Evolutionary conservation across 1,140 invertebrate species (phyloP), one percentile per base, ranked within the genome.

Genomic region (Saccostrea glomerata): DNA sequence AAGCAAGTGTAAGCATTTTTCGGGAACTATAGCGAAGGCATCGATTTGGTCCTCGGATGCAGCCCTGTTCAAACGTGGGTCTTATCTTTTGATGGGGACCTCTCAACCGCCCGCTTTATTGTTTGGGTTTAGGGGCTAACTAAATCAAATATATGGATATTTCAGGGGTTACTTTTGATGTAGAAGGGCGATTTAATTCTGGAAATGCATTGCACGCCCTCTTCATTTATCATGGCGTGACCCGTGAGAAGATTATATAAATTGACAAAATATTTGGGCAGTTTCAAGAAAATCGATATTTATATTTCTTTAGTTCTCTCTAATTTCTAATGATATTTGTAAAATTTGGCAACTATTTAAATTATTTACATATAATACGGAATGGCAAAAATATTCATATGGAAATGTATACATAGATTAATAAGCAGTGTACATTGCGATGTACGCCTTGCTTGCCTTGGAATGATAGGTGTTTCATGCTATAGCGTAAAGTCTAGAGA

Each of bases 11-110:
- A 73, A 23, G 84, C 63, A 90, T 90, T 88, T 58, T 77, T 90
- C 40, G 58, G 89, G 84, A 88, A 82, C 84, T 85, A 23, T 89
- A 84, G 77, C 47, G 58, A 84, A 83, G 56, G 36, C 58, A 60
- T n/a, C 25, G 58, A 82, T 87, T 82, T 77, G 70, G 70, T 77
- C 86, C 82, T 23, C n/a, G 25, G 77, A 40, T 84, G 77, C 66
- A 83, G 63, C 13, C 58, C 36, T 87, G 86, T 87, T 87, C 86
- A 87, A 87, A 87, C 86, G 82, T 63, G n/a, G 25, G 82, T 84
- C 40, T 84, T 84, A 84, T 84, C 40, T 84, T 56, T 84, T 84
- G 82, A 55, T 56, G 54, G 23, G 47, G 40, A 55, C 40, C 82
- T 84, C 82, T 84, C 54, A 84, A 56, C 82, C 40, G 40, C 54